Base-by-base conservation (phyloP, 2,797 vertebrate species). In the Simalia tracyae region DNA sequence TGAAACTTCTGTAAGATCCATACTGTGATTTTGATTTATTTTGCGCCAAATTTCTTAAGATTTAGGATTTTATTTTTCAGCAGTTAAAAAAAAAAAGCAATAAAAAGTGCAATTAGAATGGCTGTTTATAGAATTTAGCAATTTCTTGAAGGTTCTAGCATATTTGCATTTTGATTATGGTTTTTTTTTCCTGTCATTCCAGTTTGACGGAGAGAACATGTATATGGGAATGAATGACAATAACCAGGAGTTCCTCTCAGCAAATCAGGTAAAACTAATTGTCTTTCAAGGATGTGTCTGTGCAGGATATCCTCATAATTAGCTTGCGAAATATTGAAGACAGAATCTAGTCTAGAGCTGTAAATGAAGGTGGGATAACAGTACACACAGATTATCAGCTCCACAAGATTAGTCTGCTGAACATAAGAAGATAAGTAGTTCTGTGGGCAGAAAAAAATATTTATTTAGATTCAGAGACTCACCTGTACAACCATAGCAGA, bases 151-250 rank as follows among this genome's bases (percentile, higher is more conserved):
- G 50, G 31, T 31, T 94, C 89, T 60, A 14, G 12, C 50, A 88
- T 50, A 19, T 59, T 84, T n/a, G n/a, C 15, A 7, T 92, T 86
- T 94, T 57, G 86, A 90, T 93, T 92, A 97, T 91, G 36, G 2
- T 36, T 36, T 36, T 94, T 87, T 76, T 96, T 95, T 95, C 94
- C 95, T 97, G 95, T 96, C 94, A 96, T 97, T 97, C 91, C 97
- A 99, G 99, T 99, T 99, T 99, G 99, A 99, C 98, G 99, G 98
- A 98, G 99, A 99, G 96, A 99, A 99, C 98, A 97, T 97, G 97
- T 98, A 98, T 96, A 98, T 99, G 99, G 99, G 99, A 97, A 99
- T 99, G 99, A 99, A 98, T 95, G 99, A 99, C 97, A 99, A 98
- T 96, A 98, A 98, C 98, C 99, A 99, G 92, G 99, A 99, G 97